Evolutionary conservation across 2,888 invertebrate genomes (phyloP).

Genomic region (Anoncus sp.): DNA sequence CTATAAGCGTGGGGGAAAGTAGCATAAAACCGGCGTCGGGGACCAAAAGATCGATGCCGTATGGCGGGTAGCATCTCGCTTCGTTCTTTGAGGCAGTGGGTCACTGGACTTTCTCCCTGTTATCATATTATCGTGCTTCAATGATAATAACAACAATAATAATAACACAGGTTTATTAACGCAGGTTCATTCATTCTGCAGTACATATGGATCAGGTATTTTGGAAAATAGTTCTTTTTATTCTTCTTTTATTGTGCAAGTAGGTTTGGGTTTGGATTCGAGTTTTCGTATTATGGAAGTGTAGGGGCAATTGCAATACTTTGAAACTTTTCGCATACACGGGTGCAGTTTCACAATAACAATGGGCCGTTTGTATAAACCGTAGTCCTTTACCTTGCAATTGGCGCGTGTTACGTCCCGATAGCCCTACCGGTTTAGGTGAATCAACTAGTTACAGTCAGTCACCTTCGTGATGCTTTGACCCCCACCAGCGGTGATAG

Average conservation of each 20-base stretch:
- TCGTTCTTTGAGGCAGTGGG: constrained; percentile 58
- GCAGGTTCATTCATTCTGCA: neutral
- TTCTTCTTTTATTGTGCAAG: no score
- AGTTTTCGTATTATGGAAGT: neutral
- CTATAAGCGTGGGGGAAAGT: constrained; percentile 21
- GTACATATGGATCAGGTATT: neutral
- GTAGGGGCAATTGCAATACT: no score
- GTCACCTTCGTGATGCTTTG: no score
- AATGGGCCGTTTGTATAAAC: no score
- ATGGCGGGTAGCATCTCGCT: constrained; percentile 44
- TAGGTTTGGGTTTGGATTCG: neutral
- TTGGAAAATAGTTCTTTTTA: neutral
- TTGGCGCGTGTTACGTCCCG: no score
- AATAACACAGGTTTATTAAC: no score
- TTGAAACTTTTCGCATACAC: no score
- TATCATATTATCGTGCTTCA: constrained; percentile 23
- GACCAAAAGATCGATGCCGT: constrained; percentile 60
- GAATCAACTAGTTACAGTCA: no score
- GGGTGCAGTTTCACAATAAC: no score
- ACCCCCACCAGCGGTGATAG: no score
- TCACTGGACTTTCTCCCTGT: constrained; percentile 60
- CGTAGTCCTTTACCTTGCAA: no score
- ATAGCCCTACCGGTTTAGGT: no score
- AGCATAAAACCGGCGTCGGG: constrained; percentile 52
- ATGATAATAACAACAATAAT: constrained; percentile 7